Evolutionary conservation across 1,140 invertebrate genomes (phyloP).

Genomic region (Ceratina calcarata): DNA sequence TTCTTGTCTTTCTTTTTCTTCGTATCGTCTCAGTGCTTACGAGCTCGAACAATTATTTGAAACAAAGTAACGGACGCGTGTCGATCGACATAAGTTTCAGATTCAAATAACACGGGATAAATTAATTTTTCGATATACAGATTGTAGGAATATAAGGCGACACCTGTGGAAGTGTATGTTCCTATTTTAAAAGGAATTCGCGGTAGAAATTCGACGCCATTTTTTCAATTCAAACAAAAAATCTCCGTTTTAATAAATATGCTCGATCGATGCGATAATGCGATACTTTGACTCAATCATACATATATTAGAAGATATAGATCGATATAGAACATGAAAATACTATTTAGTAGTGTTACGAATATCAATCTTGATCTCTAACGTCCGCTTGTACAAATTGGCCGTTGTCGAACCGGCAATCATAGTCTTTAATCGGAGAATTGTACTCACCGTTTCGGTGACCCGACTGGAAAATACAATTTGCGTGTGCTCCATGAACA

Average conservation of each 20-base stretch:
- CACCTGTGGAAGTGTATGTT: neutral
- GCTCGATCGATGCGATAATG: neutral
- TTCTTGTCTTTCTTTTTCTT: neutral
- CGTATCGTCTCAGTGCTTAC: neutral
- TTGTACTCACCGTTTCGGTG: conserved; percentile 3
- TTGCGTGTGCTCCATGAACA: conserved; percentile 40
- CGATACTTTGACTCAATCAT: no score
- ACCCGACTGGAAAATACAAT: conserved; percentile 19
- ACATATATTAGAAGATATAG: neutral
- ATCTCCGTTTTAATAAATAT: neutral
- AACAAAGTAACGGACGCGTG: neutral
- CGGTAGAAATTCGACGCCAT: neutral
- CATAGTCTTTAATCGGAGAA: neutral
- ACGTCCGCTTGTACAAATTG: conserved; percentile 20
- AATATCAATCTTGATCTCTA: neutral
- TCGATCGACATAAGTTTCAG: conserved; percentile 12
- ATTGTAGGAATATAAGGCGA: neutral
- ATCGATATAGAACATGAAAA: neutral
- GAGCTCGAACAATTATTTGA: neutral
- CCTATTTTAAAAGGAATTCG: neutral
- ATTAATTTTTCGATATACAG: neutral
- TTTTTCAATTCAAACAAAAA: neutral
- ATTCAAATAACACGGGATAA: neutral
- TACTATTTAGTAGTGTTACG: neutral
- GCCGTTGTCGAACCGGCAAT: neutral